These are phyloP conservation scores for Scartelaos histophorus DNA, from an alignment of 2,113 vertebrate genomes.

Conservation along the genomic window DNA sequence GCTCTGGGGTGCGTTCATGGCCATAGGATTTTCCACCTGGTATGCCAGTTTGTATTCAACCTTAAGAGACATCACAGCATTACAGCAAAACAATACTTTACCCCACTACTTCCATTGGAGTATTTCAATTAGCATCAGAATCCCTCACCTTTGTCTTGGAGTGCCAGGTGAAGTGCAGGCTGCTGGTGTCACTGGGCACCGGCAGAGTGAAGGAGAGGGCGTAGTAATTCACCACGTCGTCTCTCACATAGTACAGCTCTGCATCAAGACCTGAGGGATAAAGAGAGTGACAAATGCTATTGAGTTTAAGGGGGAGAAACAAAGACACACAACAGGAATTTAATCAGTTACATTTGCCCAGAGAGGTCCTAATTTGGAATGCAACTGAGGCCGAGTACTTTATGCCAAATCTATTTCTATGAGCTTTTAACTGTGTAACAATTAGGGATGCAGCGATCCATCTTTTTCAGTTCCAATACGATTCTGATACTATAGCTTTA, in stretches of 20 bases:
- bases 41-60: constrained; percentile 94
- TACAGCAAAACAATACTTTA: not conserved
- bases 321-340: not conserved
- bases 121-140: not conserved
- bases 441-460: too few species aligned
- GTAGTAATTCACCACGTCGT: constrained; percentile 90
- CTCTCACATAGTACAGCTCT: constrained; percentile 94
- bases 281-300: not conserved
- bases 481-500: too few species aligned
- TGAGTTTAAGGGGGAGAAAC: not conserved
- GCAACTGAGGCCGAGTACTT: too few species aligned
- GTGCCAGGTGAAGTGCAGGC: constrained; percentile 94
- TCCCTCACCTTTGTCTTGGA: constrained; percentile 86
- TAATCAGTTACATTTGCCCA: too few species aligned
- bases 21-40: constrained; percentile 87
- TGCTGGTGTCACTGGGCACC: constrained; percentile 92
- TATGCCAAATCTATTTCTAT: too few species aligned
- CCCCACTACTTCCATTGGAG: not conserved
- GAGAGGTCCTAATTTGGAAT: too few species aligned
- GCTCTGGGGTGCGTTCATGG: constrained; percentile 88
- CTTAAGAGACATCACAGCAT: constrained; percentile 61
- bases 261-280: constrained; percentile 88
- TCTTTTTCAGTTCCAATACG: too few species aligned
- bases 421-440: too few species aligned
- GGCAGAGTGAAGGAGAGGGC: constrained; percentile 94